A percentile compares a stretch with the other conserved stretches of the same genome.
These are phyloP conservation scores for Lasius fuliginosus DNA, from an alignment of 2,888 invertebrate genomes.

Conservation along the genomic window DNA sequence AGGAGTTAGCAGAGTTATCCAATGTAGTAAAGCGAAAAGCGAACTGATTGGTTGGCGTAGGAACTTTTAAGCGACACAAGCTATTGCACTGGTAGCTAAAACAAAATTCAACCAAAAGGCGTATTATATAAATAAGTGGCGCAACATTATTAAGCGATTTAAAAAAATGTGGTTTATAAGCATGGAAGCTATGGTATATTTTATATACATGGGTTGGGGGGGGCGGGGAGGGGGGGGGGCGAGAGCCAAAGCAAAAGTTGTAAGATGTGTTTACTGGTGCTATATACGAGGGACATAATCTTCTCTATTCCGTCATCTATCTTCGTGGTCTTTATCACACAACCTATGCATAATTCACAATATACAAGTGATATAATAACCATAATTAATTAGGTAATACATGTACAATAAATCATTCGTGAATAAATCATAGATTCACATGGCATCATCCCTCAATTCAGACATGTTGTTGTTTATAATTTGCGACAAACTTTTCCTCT, in stretches of 20 bases:
- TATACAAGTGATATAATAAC: conserved; percentile 58
- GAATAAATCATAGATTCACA: conserved; percentile 33
- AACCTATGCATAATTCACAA: conserved; percentile 70
- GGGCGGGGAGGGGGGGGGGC: background rate
- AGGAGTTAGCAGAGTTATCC: conserved; percentile 84
- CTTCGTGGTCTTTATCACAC: conserved; percentile 62
- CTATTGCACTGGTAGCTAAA: conserved; percentile 84
- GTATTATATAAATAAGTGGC: conserved; percentile 70
- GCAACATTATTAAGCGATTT: conserved; percentile 72
- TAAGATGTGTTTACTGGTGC: conserved; percentile 74
- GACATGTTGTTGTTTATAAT: conserved; percentile 65
- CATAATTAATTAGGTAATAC: conserved; percentile 26
- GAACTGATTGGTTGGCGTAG: conserved; percentile 81
- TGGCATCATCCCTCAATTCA: conserved; percentile 64
- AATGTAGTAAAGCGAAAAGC: conserved; percentile 83
- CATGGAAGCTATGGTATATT: conserved; percentile 65
- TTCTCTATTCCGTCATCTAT: conserved; percentile 63
- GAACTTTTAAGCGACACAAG: conserved; percentile 84
- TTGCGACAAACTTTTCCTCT: conserved; percentile 80
- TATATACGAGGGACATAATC: conserved; percentile 49
- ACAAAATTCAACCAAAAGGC: conserved; percentile 81
- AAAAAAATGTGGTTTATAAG: conserved; percentile 67
- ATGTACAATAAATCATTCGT: conserved; percentile 40
- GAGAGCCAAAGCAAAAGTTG: conserved; percentile 77
- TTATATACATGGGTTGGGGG: conserved; percentile 65